phyloP scores from a whole-genome alignment of 2,888 invertebrate genomes.

The Escarpia spicata region DNA sequence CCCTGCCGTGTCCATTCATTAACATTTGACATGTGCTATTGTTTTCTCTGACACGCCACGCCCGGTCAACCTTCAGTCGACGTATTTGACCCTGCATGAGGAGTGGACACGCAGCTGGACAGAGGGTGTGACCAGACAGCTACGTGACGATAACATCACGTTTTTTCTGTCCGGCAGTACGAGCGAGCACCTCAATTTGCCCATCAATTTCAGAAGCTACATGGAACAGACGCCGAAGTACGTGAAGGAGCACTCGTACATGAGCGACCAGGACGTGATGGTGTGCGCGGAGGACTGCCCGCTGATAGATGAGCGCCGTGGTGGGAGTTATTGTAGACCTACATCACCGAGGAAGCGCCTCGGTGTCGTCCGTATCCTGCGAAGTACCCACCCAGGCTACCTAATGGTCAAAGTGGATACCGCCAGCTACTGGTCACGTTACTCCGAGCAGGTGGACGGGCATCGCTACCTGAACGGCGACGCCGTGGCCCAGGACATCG shows the following conservation, averaged over 20 bases:
- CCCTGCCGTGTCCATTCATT: no score
- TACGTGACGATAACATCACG: neutral
- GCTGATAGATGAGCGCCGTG: neutral
- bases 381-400: neutral
- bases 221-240: neutral
- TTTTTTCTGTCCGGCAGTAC: neutral
- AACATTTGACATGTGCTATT: no score
- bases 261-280: neutral
- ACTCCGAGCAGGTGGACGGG: neutral
- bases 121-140: neutral
- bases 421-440: neutral
- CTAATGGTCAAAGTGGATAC: neutral
- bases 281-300: neutral
- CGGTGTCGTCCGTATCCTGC: neutral
- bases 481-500: neutral
- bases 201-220: neutral
- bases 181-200: neutral
- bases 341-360: neutral
- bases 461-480: conserved; percentile 2
- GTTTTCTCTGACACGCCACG: neutral
- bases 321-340: neutral
- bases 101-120: neutral
- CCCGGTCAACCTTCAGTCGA: neutral
- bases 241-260: neutral
- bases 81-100: neutral